Evolutionary conservation across 2,113 vertebrate species (phyloP), one percentile per base, ranked within the genome.

Genomic region (Saimiri boliviensis): DNA sequence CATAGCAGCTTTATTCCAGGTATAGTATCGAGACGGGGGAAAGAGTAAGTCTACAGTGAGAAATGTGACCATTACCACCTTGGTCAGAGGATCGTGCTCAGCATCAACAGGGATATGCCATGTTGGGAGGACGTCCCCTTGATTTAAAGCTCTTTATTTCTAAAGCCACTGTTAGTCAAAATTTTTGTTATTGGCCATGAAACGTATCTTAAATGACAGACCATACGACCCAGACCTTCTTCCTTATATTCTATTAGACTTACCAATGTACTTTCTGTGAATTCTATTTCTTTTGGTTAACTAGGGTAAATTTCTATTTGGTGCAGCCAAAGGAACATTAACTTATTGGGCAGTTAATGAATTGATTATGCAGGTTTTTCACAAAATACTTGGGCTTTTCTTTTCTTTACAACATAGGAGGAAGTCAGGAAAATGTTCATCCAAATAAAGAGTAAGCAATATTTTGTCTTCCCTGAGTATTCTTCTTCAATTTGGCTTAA

Each of bases 401-500:
- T 81, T 89, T 94, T 54, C 17, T 27, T 93, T 94, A 20, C 10
- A 47, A 54, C 37, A n/a, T 25, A 76, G 45, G 21, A 87, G n/a
- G n/a, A 90, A 89, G 17, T 94, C 60, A 76, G 79, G 49, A 89
- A 96, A 71, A 76, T 40, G 16, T 76, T 90, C 4, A 56, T 52
- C 56, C 25, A 60, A 60, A 71, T 84, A 35, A 21, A 94, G 45
- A 81, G 21, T n/a, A 63, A 93, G 80, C n/a, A 40, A 68, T 47
- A 42, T 20, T 63, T 92, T 40, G 14, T 17, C 20, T 94, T 68
- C 13, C 16, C 91, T 58, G 86, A 81, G 25, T n/a, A 5, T 47
- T 93, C 83, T 40, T 96, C 73, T 89, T 79, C 68, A 77, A 14
- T 93, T 93, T 74, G 35, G 93, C 27, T 88, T 58, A 66, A 37